Percentiles rank a stretch among this genome's conserved stretches.
Evolutionary conservation across 2,113 vertebrate species (phyloP).

Genomic region (Candoia aspera): DNA sequence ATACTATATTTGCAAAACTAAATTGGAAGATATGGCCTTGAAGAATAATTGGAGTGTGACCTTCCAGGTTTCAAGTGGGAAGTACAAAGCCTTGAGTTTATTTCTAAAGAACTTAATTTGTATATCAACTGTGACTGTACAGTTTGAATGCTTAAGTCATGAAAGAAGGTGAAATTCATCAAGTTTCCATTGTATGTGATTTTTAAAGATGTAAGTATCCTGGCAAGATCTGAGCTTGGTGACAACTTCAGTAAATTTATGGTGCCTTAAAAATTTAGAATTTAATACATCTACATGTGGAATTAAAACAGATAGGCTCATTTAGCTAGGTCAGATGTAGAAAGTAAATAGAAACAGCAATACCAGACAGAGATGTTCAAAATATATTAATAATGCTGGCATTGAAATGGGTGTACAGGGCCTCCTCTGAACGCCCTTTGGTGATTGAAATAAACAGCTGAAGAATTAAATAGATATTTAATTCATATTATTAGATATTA

Average conservation of each 20-base stretch:
- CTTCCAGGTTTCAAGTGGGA: background rate
- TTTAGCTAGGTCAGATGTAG: background rate
- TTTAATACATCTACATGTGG: background rate
- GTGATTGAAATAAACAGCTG: background rate
- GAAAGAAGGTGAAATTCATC: background rate
- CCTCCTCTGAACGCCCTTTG: background rate
- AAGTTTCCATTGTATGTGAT: background rate
- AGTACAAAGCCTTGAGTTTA: background rate
- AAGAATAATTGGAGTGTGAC: background rate
- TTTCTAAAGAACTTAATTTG: background rate
- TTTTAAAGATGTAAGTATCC: background rate
- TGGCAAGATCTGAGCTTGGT: background rate
- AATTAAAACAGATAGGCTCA: background rate
- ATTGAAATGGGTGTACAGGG: background rate
- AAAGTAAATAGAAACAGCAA: background rate
- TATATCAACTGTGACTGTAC: background rate
- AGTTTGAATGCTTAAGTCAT: background rate
- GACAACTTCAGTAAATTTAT: background rate
- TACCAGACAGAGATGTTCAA: background rate
- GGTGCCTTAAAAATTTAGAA: background rate
- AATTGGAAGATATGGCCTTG: conserved; percentile 18
- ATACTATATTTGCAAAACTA: background rate
- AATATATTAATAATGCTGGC: background rate
- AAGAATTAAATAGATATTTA: background rate
- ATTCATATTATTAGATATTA: too few relatives aligned